Conservation (phyloP, 1,140 invertebrate genomes). For the Tribolium madens region DNA sequence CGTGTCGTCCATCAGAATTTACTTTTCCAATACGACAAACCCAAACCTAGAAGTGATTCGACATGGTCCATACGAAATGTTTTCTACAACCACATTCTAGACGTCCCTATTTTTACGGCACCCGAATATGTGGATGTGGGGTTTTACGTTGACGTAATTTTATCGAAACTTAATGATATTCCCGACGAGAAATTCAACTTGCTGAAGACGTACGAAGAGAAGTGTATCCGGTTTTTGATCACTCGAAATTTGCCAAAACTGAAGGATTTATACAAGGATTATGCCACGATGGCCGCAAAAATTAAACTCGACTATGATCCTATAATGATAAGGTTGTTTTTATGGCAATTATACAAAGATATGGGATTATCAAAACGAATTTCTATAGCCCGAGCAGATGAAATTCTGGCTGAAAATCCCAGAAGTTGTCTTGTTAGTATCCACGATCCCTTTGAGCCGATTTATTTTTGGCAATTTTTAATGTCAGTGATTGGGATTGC, state of each 20-base stretch:
- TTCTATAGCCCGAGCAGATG: slow-evolving; percentile 68
- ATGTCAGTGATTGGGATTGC: slow-evolving; percentile 68
- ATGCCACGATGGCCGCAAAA: slow-evolving; percentile 63
- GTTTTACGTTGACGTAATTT: slow-evolving; percentile 51
- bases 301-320: slow-evolving; percentile 59
- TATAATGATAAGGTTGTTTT: slow-evolving; percentile 67
- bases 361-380: slow-evolving; percentile 64
- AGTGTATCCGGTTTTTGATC: slow-evolving; percentile 65
- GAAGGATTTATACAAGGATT: slow-evolving; percentile 67
- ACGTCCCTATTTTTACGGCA: slow-evolving; percentile 55
- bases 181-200: background rate
- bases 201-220: slow-evolving; percentile 63
- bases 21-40: slow-evolving; percentile 68
- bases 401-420: slow-evolving; percentile 64
- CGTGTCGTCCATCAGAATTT: slow-evolving; percentile 66
- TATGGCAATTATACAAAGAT: slow-evolving; percentile 73
- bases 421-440: slow-evolving; percentile 65
- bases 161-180: background rate
- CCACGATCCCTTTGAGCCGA: slow-evolving; percentile 70
- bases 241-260: slow-evolving; percentile 66
- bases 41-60: slow-evolving; percentile 44
- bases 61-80: background rate
- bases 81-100: background rate
- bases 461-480: slow-evolving; percentile 73
- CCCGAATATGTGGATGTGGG: slow-evolving; percentile 54